Base-by-base conservation (phyloP, 92 coral and sea anemone species). In the Phymanthus crucifer region DNA sequence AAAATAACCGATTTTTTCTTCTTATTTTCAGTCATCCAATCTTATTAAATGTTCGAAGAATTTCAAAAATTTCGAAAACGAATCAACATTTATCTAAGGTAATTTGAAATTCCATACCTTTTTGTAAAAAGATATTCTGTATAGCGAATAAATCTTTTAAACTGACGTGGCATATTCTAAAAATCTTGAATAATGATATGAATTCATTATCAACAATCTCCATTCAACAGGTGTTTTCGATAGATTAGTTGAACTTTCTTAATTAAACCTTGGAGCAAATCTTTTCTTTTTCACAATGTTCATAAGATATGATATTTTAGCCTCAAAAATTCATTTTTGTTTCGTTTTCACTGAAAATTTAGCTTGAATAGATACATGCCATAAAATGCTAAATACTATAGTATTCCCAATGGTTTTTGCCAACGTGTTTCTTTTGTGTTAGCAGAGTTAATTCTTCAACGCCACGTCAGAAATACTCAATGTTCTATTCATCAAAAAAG, bases 381-480 rank as follows among this genome's bases (percentile, higher is more conserved):
- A n/a, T n/a, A n/a, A n/a, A n/a, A n/a, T n/a, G n/a, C n/a, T n/a
- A n/a, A n/a, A n/a, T n/a, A n/a, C n/a, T n/a, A 45, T 45, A 54
- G 40, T 4, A 69, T 18, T 38, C 26, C 6, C 35, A 3, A 18
- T 29, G 26, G n/a, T 0, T 10, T 68, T 68, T 68, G 40, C 32
- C 6, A 36, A 66, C 71, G 71, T 69, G 73, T 69, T 34, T 18
- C 73, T 69, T 69, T 69, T 69, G 73, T 69, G 16, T 66, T 66
- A 24, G 21, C 24, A 4, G 2, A 61, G 68, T 18, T 27, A 3
- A 0, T 34, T 69, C 14, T 38, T 38, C 14, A 69, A 26, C 29
- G 73, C 73, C 73, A 69, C 73, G 73, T 69, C 73, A 69, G 73
- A 69, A 34, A 17, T 69, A 34, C 73, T 29, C 72, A 68, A 68